Evolutionary conservation across 2,113 vertebrate genomes (phyloP).

Genomic region (Coturnix japonica): DNA sequence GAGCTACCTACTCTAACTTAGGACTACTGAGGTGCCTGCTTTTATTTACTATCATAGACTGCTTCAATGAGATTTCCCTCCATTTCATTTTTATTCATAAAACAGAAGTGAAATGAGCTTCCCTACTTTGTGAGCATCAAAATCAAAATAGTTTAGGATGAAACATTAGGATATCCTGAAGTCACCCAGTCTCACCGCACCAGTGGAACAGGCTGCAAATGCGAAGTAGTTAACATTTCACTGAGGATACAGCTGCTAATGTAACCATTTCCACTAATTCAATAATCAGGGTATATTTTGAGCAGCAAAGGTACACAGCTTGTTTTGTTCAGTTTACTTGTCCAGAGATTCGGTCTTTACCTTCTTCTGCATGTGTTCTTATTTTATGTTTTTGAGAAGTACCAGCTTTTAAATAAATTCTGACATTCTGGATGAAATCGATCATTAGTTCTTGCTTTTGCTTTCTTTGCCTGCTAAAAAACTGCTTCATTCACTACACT

Average conservation of each 20-base stretch:
- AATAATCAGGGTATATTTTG: neutral
- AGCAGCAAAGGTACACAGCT: neutral
- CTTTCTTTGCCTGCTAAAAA: neutral
- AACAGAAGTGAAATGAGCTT: neutral
- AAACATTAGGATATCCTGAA: neutral
- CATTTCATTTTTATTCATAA: neutral
- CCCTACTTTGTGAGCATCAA: neutral
- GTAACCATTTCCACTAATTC: conserved; percentile 23
- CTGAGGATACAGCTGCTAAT: neutral
- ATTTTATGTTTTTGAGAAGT: neutral
- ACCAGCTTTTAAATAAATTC: neutral
- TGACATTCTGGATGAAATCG: neutral
- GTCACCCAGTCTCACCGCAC: neutral
- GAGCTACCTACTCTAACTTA: neutral
- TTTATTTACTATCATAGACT: neutral
- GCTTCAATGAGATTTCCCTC: neutral
- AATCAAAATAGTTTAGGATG: neutral
- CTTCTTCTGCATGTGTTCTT: neutral
- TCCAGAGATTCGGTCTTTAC: neutral
- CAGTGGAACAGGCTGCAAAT: neutral
- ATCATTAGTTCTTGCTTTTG: neutral
- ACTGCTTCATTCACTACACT: neutral
- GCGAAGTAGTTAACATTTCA: neutral
- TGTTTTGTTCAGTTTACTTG: neutral
- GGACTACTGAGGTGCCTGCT: neutral